Base-by-base conservation (phyloP, 2,888 invertebrate species). In the Sericinus montela region DNA sequence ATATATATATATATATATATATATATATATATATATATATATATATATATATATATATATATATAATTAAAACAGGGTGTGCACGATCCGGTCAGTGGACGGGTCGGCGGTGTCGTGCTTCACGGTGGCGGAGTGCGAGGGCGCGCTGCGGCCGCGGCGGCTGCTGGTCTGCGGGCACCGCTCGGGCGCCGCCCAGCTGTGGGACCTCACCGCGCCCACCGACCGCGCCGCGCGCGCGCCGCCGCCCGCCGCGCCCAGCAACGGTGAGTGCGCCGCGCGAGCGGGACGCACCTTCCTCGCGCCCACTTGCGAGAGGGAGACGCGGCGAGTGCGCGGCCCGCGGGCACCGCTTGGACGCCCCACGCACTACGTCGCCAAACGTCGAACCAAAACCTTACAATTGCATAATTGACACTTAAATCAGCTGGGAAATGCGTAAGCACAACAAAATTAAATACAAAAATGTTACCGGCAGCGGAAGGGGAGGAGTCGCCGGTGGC, bases 41-140 rank as follows among this genome's bases (percentile, higher is more conserved):
- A n/a, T n/a, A n/a, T n/a, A n/a, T n/a, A n/a, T n/a, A n/a, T n/a
- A n/a, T n/a, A n/a, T n/a, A n/a, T n/a, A n/a, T n/a, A n/a, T n/a
- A n/a, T n/a, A n/a, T n/a, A n/a, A n/a, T n/a, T n/a, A n/a, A n/a
- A n/a, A 8, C 80, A 94, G 98, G 63, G 96, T 98, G 15, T 98
- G 98, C 82, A 94, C 97, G 4, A 97, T 99, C 57, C 94, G 95
- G 62, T 97, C 98, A 0, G 97, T 98, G 13, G 99, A 99, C 88
- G 94, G 94, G 1, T 96, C 97, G 9, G 94, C 95, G 10, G 97
- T 99, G 48, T 97, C 97, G 45, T 96, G 98, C 11, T 99, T 98
- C 87, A 96, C 96, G 76, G 97, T 98, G 9, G 98, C 98, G 69
- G 98, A 99, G 80, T 98, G 98, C 77, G 99, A 99, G 77, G 98